Evolutionary conservation across 2,113 vertebrate species (phyloP).

Genomic region (Actinemys pallida): DNA sequence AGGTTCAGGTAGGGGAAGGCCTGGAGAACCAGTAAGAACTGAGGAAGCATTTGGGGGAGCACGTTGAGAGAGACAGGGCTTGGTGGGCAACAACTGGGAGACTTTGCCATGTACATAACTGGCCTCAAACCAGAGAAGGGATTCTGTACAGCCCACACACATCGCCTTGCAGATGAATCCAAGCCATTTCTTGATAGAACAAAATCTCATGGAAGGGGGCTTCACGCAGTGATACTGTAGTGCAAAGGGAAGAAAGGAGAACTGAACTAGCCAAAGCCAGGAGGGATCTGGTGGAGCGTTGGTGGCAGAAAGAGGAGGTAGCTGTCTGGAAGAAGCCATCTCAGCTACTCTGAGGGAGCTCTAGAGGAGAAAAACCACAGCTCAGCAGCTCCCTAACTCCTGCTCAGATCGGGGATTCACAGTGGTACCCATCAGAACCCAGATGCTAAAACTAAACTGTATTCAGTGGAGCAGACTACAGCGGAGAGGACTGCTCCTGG

Average conservation of each 20-base stretch:
- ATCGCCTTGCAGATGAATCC: no score
- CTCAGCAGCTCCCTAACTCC: background rate
- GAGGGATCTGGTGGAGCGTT: background rate
- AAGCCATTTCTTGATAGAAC: background rate
- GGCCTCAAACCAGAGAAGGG: background rate
- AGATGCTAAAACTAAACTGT: background rate
- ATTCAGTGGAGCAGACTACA: background rate
- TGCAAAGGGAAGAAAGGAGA: background rate
- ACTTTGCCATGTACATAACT: background rate
- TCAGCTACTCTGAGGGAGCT: background rate
- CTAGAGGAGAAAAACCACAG: background rate
- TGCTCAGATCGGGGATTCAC: background rate
- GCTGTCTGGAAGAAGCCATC: background rate
- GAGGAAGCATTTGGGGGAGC: background rate
- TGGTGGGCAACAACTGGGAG: background rate
- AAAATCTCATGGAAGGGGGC: background rate
- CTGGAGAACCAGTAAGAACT: background rate
- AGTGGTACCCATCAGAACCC: background rate
- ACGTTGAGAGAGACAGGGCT: accelerated
- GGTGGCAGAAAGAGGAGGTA: background rate
- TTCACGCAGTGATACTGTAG: background rate
- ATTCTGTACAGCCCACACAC: background rate
- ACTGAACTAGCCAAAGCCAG: no score
- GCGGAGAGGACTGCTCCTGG: background rate
- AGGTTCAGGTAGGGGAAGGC: background rate